These are phyloP conservation scores for Hybognathus amarus DNA, from an alignment of 2,797 vertebrate species.

Conservation along the genomic window DNA sequence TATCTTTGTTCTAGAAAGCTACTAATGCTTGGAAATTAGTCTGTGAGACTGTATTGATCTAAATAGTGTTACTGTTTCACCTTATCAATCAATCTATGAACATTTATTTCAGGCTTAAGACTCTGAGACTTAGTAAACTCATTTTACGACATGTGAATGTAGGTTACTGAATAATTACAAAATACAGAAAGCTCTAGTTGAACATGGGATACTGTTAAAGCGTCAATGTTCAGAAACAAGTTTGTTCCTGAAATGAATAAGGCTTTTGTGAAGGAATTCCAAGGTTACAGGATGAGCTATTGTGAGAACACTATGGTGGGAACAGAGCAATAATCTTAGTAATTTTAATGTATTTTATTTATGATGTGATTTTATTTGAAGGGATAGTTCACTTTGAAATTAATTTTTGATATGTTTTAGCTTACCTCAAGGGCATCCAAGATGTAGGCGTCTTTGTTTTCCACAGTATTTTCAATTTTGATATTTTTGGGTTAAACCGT, in stretches of 20 bases:
- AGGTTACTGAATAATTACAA: not conserved
- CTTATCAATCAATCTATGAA: not conserved
- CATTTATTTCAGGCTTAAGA: not conserved
- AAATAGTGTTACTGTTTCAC: not conserved
- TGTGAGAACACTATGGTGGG: too few species aligned
- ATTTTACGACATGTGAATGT: not conserved
- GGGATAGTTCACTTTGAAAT: too few species aligned
- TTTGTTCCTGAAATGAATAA: too few species aligned
- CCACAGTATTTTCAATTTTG: too few species aligned
- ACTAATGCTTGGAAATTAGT: conserved; percentile 22
- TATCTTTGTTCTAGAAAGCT: conserved; percentile 21
- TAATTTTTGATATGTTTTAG: too few species aligned
- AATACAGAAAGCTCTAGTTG: not conserved
- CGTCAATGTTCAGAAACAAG: not conserved
- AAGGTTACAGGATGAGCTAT: too few species aligned
- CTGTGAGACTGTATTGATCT: not conserved
- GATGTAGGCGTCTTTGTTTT: too few species aligned
- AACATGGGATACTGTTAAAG: not conserved
- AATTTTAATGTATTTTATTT: not conserved
- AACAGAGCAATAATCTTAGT: not conserved
- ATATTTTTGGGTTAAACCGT: too few species aligned
- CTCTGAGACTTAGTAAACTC: not conserved
- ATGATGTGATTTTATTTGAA: not conserved
- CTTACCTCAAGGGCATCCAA: too few species aligned
- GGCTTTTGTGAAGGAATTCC: too few species aligned